Evolutionary conservation across 2,888 invertebrate species (phyloP), one percentile per base, ranked within the genome.

Genomic region (Drosophila bunnanda): DNA sequence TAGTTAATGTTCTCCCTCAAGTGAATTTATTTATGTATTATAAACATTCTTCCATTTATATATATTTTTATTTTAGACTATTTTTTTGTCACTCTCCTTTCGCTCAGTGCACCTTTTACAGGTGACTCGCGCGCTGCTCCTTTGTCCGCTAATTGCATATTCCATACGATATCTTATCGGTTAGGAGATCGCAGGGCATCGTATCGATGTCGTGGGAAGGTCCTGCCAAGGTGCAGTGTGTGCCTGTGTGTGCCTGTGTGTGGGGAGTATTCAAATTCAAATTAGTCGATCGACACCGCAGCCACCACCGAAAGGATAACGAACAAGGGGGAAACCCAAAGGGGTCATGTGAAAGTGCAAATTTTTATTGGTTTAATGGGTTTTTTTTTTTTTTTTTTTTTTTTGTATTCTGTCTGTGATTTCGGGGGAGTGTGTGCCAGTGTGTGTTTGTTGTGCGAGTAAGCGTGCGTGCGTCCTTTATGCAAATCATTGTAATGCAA

Each of bases 331-430:
- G 6, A n/a, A 30, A 25, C 25, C 22, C 55, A 59, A 44, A 53
- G 79, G 76, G 88, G 88, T 89, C 89, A 89, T 89, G 84, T 81
- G 89, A 84, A 84, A 89, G 89, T 89, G 85, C 88, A 84, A 87
- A 87, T 87, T 87, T 86, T 77, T 79, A 89, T 84, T 89, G 75
- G 84, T 70, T 73, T 87, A 81, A 89, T 84, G 88, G 87, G 75
- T 48, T 41, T 62, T 43, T 34, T 20, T 32, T 36, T 55, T 55
- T 57, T 46, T 55, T 80, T 54, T 59, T 56, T 59, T 59, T 52
- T 56, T 59, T 59, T 52, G n/a, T n/a, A n/a, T n/a, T n/a, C n/a
- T n/a, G 65, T 68, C 67, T 75, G 77, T 85, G 77, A 85, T 77
- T 88, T 82, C 44, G 60, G 50, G 52, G 39, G 38, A 39, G 39